Conservation (phyloP, 2,113 vertebrate species). For the Cinclus mexicanus region DNA sequence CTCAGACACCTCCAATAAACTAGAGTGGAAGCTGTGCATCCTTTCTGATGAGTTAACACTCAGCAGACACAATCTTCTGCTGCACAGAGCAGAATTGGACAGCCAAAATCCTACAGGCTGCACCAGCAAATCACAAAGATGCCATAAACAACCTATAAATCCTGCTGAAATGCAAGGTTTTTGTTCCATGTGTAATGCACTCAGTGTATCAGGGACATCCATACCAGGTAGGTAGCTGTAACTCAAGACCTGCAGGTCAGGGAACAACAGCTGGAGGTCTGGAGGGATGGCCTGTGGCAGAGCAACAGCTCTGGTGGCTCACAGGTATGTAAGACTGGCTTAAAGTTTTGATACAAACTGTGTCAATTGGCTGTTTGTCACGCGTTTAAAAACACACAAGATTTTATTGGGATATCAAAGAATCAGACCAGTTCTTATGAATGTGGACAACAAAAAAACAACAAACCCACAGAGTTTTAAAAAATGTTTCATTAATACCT, state of each 20-base stretch:
- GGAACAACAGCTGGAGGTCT: not conserved
- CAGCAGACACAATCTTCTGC: not conserved
- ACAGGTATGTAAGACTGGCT: not conserved
- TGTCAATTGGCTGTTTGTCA: not conserved
- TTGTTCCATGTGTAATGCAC: too few species aligned
- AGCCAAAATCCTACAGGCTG: not conserved
- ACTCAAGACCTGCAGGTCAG: not conserved
- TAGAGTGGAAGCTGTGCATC: not conserved
- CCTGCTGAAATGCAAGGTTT: not conserved
- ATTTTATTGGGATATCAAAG: not conserved
- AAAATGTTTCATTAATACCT: not conserved
- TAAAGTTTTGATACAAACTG: not conserved
- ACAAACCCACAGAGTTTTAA: accelerated
- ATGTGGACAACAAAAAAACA: not conserved
- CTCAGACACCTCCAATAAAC: not conserved
- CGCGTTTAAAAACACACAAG: not conserved
- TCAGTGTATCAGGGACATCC: not conserved
- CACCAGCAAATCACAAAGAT: not conserved
- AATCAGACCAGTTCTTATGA: not conserved
- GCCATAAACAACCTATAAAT: not conserved
- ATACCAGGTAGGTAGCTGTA: not conserved
- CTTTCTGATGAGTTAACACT: not conserved
- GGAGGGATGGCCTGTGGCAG: not conserved
- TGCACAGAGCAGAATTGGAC: not conserved
- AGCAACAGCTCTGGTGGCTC: not conserved